Evolutionary conservation across 2,888 invertebrate genomes (phyloP).

Genomic region (Aphodius sticticus): DNA sequence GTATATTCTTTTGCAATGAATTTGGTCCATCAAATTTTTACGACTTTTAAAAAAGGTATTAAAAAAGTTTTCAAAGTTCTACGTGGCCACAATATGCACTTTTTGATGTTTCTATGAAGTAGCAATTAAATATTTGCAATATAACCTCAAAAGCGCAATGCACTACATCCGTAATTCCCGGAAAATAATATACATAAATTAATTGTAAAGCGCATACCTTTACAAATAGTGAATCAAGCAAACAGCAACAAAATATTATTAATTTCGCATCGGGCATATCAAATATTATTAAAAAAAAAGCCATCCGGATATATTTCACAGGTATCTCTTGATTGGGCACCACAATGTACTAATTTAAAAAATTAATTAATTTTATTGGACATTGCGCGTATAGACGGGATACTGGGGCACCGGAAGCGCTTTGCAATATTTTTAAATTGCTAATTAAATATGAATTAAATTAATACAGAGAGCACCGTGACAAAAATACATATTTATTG

Average conservation of each 20-base stretch:
- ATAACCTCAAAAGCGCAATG: too few species aligned
- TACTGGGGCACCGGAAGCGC: slow-evolving; percentile 6
- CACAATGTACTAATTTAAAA: slow-evolving; percentile 27
- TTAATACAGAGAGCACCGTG: slow-evolving; percentile 10
- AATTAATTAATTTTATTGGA: slow-evolving; percentile 23
- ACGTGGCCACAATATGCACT: too few species aligned
- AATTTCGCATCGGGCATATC: neutral
- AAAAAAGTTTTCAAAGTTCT: too few species aligned
- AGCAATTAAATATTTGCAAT: too few species aligned
- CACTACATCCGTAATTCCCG: too few species aligned
- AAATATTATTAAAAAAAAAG: neutral
- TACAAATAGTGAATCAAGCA: neutral
- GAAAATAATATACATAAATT: neutral
- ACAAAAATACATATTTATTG: slow-evolving; percentile 4
- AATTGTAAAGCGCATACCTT: neutral
- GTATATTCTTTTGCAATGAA: too few species aligned
- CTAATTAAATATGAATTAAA: slow-evolving; percentile 36
- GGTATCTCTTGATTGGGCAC: slow-evolving; percentile 4
- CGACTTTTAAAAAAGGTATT: too few species aligned
- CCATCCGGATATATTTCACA: neutral
- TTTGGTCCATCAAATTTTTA: too few species aligned
- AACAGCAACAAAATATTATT: neutral
- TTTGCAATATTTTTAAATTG: slow-evolving; percentile 27
- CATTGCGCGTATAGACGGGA: neutral
- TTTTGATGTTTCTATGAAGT: too few species aligned